These are phyloP conservation scores for Struthio camelus DNA, from an alignment of 2,113 vertebrate genomes.

Conservation along the genomic window DNA sequence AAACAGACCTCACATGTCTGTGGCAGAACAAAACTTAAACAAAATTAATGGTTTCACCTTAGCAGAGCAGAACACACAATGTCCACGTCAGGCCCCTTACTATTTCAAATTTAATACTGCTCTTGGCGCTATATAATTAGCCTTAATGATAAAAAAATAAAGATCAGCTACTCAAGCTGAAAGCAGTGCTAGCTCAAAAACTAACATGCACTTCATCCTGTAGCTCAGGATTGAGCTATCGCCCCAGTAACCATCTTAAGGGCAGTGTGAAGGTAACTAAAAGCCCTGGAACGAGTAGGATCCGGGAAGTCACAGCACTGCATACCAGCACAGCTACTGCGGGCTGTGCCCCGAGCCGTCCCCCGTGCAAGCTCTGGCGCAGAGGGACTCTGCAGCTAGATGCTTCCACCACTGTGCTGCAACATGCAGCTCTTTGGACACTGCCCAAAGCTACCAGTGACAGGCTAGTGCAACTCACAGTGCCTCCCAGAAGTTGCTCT, in stretches of 20 bases:
- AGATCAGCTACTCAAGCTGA: background rate
- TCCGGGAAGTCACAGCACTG: background rate
- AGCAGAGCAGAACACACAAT: background rate
- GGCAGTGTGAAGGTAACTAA: background rate
- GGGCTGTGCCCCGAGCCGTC: background rate
- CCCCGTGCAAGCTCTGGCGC: rapidly evolving
- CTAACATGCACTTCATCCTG: too few species aligned
- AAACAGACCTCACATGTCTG: too few species aligned
- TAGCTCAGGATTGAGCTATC: background rate
- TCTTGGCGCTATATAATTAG: background rate
- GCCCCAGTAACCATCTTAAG: background rate
- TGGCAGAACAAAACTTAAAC: background rate
- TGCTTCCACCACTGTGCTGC: background rate
- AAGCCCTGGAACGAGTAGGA: background rate
- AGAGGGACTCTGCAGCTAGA: rapidly evolving
- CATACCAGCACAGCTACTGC: background rate
- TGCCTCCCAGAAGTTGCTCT: background rate
- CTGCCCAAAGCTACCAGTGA: background rate
- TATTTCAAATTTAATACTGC: background rate
- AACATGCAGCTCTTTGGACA: background rate
- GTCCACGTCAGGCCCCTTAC: background rate
- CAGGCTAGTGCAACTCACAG: background rate
- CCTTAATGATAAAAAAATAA: background rate
- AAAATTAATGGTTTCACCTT: background rate
- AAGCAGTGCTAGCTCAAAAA: background rate